Base-by-base conservation (phyloP, 1,140 invertebrate species). In the Musca vetustissima region DNA sequence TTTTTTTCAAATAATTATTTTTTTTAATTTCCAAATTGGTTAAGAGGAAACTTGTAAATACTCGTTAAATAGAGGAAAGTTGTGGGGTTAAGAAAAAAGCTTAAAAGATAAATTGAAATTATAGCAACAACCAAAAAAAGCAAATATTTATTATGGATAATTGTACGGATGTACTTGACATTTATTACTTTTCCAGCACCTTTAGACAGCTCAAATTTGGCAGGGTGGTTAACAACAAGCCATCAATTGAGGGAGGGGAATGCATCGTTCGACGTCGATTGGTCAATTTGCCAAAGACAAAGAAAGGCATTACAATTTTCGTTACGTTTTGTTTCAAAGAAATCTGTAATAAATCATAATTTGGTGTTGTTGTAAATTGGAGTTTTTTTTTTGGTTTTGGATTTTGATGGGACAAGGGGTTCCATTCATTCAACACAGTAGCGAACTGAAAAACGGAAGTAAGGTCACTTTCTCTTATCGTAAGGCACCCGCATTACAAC, bases 101-200 rank as follows among this genome's bases (percentile, higher is more conserved):
- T 2, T 13, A 43, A 4, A 43, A n/a, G n/a, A n/a, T n/a, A n/a
- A n/a, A n/a, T n/a, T n/a, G n/a, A 43, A 24, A 57, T 28, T 28
- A 57, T 55, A 55, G 14, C 53, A 25, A 55, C n/a, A n/a, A 55
- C 21, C 21, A 55, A 55, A 15, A 24, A 22, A 14, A 8, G 55
- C 13, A 59, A 17, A 28, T 24, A 4, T 15, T 28, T n/a, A 25
- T 28, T 59, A 28, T 59, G 55, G 55, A 59, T 59, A 59, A 59
- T 59, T 59, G 55, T 59, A 17, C 55, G 55, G 55, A 59, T 59
- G 55, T 59, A 32, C 25, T 28, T 59, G 55, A 59, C 55, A 59
- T 59, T 59, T 59, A 59, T 59, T 59, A 32, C 55, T 32, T 28
- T 43, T 4, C 53, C 24, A n/a, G 55, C 55, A 52, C 17, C 49